phyloP scores from a whole-genome alignment of 2,113 vertebrate genomes.

The Mystacornis crossleyi region DNA sequence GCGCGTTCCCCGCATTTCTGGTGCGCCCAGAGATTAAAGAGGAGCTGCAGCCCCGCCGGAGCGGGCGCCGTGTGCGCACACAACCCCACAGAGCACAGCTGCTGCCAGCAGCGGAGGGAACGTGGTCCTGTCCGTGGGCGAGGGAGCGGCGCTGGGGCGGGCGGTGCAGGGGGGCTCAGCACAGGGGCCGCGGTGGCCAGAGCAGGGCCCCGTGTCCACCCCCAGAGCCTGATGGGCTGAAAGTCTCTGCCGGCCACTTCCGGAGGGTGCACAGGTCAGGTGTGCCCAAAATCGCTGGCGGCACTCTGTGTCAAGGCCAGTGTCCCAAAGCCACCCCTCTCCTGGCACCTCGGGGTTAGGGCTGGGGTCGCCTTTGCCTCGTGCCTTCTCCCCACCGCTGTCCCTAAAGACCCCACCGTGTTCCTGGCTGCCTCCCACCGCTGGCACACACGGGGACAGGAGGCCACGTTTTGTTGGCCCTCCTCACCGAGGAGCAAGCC shows the following conservation, averaged over 20 bases:
- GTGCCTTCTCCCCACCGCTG: background rate
- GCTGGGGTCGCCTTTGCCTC: background rate
- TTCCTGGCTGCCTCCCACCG: background rate
- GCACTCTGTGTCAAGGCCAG: rapidly evolving
- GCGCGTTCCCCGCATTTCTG: rapidly evolving
- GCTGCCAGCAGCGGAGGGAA: background rate
- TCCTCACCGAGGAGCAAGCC: background rate
- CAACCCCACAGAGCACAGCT: background rate
- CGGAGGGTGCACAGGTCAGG: rapidly evolving
- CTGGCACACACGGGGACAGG: rapidly evolving
- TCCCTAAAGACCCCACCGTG: background rate
- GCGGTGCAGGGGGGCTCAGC: background rate
- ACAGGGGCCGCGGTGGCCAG: rapidly evolving
- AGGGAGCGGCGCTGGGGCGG: background rate
- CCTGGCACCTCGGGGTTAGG: rapidly evolving
- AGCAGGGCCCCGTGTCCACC: rapidly evolving
- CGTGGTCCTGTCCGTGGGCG: rapidly evolving
- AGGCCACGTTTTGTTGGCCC: background rate
- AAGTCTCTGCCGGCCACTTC: background rate
- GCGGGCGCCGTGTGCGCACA: background rate
- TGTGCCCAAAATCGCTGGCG: rapidly evolving
- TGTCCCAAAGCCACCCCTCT: background rate
- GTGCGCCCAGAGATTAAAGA: background rate
- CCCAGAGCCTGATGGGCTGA: background rate
- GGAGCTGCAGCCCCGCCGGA: background rate